Evolutionary conservation across 2,888 invertebrate genomes (phyloP), one percentile per base, ranked within the genome.

Genomic region (Parnassius mnemosyne): DNA sequence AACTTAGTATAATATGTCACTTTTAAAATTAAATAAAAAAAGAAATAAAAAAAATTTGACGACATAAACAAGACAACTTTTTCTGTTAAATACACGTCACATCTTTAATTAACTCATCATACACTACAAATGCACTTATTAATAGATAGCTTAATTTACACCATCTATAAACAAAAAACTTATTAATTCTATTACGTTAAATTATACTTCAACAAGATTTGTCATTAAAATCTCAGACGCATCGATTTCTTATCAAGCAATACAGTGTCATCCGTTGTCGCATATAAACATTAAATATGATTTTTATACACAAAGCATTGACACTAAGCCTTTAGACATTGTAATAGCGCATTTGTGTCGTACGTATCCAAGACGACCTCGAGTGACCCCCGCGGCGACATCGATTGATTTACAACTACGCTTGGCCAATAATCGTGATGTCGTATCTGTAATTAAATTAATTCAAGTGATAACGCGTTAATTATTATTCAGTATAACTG

Each of bases 381-480:
- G 55, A 42, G 10, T 63, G 63, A 63, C 63, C 63, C 63, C 59
- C 43, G 61, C 63, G 55, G 63, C 64, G 65, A 61, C 63, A 57
- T 47, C 63, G 54, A 42, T 57, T 57, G 63, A 64, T 65, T 55
- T 59, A 64, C 53, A 61, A 56, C 56, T 41, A 58, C 25, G 51
- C 46, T 16, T 16, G 60, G 47, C 57, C 61, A 57, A 60, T 61
- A 52, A 60, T 57, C 63, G 53, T 66, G 59, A 61, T 57, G 60
- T 63, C 50, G 50, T 57, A 54, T 62, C 13, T 43, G 54, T 66
- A 60, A 65, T 67, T 64, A 67, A 65, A 67, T 67, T 64, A 65
- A 67, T 58, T 65, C 67, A 65, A 65, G 60, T 60, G 64, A 65
- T 62, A 64, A 60, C 59, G 41, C 53, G 16, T 56, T 60, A 53